phyloP scores from a whole-genome alignment of 2,113 vertebrate genomes.

The Gnathonemus longibarbis region DNA sequence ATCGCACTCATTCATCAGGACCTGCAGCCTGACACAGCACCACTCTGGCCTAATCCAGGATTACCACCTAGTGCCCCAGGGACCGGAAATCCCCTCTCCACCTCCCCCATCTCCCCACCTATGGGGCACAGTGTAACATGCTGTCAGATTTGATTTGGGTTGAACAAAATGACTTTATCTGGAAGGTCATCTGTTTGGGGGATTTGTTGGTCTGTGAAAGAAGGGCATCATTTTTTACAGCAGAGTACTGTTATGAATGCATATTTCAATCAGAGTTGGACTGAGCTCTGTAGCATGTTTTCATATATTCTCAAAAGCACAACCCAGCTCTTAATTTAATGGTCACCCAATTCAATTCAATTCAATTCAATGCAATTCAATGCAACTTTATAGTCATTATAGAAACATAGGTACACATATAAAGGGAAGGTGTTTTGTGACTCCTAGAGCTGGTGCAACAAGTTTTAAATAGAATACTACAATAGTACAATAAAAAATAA shows the following conservation, averaged over 20 bases:
- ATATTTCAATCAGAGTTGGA: not conserved
- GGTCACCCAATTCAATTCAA: not conserved
- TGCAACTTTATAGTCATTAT: not conserved
- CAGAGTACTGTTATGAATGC: not conserved
- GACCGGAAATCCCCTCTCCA: conserved; percentile 19
- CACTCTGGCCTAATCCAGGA: conserved; percentile 28
- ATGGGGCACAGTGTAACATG: conserved; percentile 32
- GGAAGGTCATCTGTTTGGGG: not conserved
- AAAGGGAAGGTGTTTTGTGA: not conserved
- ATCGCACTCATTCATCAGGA: conserved; percentile 29
- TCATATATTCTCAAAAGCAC: not conserved
- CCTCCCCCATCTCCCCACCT: not conserved
- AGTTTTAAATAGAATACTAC: not conserved
- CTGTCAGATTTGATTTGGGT: conserved; percentile 22
- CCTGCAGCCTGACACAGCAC: conserved; percentile 21
- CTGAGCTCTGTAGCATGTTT: not conserved
- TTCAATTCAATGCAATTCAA: not conserved
- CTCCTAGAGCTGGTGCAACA: not conserved
- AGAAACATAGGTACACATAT: not conserved
- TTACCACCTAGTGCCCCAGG: conserved; percentile 30
- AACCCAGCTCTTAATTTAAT: not conserved
- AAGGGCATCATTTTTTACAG: not conserved
- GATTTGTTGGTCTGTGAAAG: not conserved
- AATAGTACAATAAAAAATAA: not conserved
- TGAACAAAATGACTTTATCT: not conserved